phyloP scores from a whole-genome alignment of 2,888 invertebrate species.

The Himalopsyche anomala region DNA sequence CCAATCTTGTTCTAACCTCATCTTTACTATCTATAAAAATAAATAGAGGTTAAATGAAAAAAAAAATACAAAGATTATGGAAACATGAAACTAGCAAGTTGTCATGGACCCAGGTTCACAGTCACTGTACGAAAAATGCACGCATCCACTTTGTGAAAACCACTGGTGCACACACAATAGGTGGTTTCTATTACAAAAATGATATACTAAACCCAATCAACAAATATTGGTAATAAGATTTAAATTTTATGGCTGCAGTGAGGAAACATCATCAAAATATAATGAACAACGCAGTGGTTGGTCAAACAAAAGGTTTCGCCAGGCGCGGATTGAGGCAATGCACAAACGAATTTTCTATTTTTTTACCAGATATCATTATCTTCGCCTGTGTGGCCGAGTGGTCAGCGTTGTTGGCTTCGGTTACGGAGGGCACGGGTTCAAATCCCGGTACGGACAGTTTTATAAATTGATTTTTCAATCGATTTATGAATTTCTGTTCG shows the following conservation, averaged over 20 bases:
- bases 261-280: not conserved
- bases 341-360: not conserved
- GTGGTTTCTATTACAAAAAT: constrained; percentile 3
- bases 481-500: too few species aligned
- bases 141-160: constrained; percentile 1
- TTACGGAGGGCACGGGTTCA: too few species aligned
- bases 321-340: not conserved
- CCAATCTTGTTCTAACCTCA: too few species aligned
- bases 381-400: too few species aligned
- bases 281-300: not conserved
- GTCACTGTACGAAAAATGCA: not conserved
- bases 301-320: not conserved
- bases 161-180: not conserved
- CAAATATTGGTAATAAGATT: not conserved
- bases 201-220: not conserved
- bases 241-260: constrained; percentile 1
- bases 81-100: not conserved
- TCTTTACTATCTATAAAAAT: too few species aligned
- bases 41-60: too few species aligned
- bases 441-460: too few species aligned
- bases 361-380: too few species aligned
- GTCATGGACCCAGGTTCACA: not conserved
- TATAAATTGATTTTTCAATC: too few species aligned
- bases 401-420: too few species aligned
- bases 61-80: too few species aligned